phyloP scores from a whole-genome alignment of 2,888 invertebrate genomes.

The Lithophane ornitopus region DNA sequence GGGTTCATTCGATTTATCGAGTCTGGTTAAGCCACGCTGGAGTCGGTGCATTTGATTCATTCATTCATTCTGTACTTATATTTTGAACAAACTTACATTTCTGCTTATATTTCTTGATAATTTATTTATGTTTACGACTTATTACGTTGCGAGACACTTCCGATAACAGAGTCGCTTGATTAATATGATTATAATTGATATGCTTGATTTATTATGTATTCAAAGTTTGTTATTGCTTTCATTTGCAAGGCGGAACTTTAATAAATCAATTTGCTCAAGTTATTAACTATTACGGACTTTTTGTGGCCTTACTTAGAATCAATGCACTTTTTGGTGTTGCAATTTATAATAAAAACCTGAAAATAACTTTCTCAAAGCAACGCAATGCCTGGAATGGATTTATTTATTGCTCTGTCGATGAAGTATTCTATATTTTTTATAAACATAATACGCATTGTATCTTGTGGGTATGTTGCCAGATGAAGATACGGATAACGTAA shows the following conservation, averaged over 20 bases:
- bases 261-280: constrained; percentile 22
- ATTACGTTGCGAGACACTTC: constrained; percentile 50
- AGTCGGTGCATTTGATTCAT: too few species aligned
- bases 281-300: not conserved
- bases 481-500: not conserved
- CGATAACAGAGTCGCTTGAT: constrained; percentile 51
- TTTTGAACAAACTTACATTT: constrained; percentile 39
- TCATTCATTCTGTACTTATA: not conserved
- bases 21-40: too few species aligned
- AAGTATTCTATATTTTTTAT: not conserved
- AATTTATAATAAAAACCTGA: too few species aligned
- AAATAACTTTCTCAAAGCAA: not conserved
- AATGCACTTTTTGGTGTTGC: not conserved
- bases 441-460: not conserved
- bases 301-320: not conserved
- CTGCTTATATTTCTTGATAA: constrained; percentile 43
- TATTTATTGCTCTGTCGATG: not conserved
- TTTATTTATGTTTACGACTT: constrained; percentile 43
- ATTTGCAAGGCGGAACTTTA: constrained; percentile 27
- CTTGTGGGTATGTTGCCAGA: not conserved
- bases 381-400: too few species aligned
- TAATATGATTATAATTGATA: constrained; percentile 61
- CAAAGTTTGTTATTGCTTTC: constrained; percentile 41
- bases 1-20: too few species aligned
- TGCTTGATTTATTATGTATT: constrained; percentile 47